Evolutionary conservation across 2,888 invertebrate genomes (phyloP).

Genomic region (Carpatolechia fugitivella): DNA sequence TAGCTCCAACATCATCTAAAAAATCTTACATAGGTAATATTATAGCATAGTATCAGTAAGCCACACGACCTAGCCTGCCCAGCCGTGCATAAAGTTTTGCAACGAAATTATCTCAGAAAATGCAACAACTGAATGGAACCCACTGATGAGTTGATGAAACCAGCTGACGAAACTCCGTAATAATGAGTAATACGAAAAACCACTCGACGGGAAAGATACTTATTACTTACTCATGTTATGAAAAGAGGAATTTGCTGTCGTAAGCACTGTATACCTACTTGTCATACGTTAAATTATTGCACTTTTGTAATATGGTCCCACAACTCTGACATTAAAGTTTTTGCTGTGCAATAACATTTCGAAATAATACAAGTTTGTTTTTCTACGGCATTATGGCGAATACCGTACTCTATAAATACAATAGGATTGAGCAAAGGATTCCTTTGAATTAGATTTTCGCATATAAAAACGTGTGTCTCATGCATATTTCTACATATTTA

Average conservation of each 20-base stretch:
- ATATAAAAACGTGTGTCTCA: neutral
- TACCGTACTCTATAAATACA: neutral
- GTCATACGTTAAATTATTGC: neutral
- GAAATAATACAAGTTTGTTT: neutral
- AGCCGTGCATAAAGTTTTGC: slow-evolving; percentile 1
- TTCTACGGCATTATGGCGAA: neutral
- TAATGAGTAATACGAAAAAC: slow-evolving; percentile 3
- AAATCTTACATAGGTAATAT: too few relatives aligned
- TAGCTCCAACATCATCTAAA: too few relatives aligned
- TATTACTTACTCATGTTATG: neutral
- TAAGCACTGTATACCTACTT: neutral
- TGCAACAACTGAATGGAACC: slow-evolving; percentile 4
- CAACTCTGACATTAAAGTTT: slow-evolving; percentile 1
- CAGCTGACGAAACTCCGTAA: slow-evolving; percentile 2
- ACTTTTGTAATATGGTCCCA: neutral
- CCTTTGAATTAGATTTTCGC: neutral
- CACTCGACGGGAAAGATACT: neutral
- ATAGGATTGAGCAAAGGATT: neutral
- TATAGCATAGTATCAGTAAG: neutral
- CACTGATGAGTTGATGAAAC: slow-evolving; percentile 9
- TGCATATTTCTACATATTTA: neutral
- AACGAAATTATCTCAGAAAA: slow-evolving; percentile 10
- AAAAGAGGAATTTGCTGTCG: neutral
- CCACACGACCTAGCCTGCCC: neutral
- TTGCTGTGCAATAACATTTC: slow-evolving; percentile 2